Conservation (phyloP, 2,797 vertebrate species). For the Leptatherina wallacei region DNA sequence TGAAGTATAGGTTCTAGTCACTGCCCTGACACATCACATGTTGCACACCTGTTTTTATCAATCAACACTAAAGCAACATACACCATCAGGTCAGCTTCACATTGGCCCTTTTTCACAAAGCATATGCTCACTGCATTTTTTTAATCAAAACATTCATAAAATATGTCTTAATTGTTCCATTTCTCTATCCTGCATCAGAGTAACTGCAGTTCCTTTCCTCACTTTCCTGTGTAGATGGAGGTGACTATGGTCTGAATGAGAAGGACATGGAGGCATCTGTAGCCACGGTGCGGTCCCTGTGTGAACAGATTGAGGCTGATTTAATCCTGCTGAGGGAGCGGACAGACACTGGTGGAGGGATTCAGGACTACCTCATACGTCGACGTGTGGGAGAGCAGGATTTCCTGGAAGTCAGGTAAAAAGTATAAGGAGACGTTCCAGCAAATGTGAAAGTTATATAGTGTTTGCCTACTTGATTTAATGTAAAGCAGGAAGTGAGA, state of each 20-base stretch:
- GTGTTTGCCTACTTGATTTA: background rate
- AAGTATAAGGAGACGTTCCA: background rate
- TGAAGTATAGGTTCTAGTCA: background rate
- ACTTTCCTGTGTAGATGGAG: slow-evolving; percentile 85
- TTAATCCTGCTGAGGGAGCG: slow-evolving; percentile 92
- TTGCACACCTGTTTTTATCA: background rate
- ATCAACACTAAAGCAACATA: background rate
- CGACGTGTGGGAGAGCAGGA: slow-evolving; percentile 93
- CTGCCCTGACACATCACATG: background rate
- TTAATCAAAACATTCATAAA: no score
- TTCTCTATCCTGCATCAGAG: background rate
- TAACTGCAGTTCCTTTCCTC: background rate
- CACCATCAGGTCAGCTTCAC: background rate
- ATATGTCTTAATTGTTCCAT: background rate
- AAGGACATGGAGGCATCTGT: slow-evolving; percentile 95
- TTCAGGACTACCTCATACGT: slow-evolving; percentile 93
- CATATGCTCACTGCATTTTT: no score
- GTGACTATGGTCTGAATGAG: slow-evolving; percentile 92
- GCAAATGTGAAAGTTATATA: background rate
- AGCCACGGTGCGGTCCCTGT: slow-evolving; percentile 92
- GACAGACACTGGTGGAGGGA: slow-evolving; percentile 88
- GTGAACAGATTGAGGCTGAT: slow-evolving; percentile 92
- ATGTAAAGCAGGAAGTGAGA: background rate
- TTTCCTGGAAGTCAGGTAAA: slow-evolving; percentile 94
- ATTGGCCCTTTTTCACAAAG: background rate